Percentiles rank a stretch among this genome's conserved stretches.
phyloP scores from a whole-genome alignment of 2,797 vertebrate species.

The Amniataba percoides region DNA sequence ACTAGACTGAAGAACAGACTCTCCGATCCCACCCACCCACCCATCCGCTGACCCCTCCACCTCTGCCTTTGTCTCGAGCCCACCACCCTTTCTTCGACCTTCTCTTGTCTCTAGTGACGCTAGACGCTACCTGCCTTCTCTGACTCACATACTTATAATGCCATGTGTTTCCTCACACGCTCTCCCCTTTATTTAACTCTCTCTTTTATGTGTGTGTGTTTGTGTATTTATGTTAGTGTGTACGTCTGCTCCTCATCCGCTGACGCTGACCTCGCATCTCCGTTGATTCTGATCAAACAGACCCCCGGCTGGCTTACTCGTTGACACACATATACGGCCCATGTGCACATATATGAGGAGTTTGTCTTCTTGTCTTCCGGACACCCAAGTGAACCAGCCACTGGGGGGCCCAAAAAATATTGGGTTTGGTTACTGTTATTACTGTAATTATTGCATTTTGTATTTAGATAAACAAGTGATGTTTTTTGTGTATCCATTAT shows the following conservation, averaged over 20 bases:
- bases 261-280: conserved; percentile 59
- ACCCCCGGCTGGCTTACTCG: conserved; percentile 42
- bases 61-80: conserved; percentile 52
- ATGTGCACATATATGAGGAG: conserved; percentile 19
- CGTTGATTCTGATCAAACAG: conserved; percentile 71
- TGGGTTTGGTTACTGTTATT: background rate
- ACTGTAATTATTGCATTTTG: background rate
- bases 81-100: conserved; percentile 40
- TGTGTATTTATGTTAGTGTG: conserved; percentile 67
- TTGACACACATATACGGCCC: conserved; percentile 30
- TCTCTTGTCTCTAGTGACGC: conserved; percentile 3
- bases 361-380: conserved; percentile 29
- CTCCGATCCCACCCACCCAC: conserved; percentile 21
- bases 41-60: conserved; percentile 42
- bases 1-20: conserved; percentile 68
- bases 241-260: conserved; percentile 81
- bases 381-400: background rate
- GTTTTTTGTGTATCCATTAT: conserved; percentile 2
- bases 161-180: conserved; percentile 79
- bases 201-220: conserved; percentile 63
- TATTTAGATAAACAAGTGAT: background rate
- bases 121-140: conserved; percentile 64
- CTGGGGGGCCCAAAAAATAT: background rate
- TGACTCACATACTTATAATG: conserved; percentile 61
- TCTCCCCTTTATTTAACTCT: conserved; percentile 68